These are phyloP conservation scores for Hymenochirus boettgeri DNA, from an alignment of 2,113 vertebrate species.

Conservation along the genomic window DNA sequence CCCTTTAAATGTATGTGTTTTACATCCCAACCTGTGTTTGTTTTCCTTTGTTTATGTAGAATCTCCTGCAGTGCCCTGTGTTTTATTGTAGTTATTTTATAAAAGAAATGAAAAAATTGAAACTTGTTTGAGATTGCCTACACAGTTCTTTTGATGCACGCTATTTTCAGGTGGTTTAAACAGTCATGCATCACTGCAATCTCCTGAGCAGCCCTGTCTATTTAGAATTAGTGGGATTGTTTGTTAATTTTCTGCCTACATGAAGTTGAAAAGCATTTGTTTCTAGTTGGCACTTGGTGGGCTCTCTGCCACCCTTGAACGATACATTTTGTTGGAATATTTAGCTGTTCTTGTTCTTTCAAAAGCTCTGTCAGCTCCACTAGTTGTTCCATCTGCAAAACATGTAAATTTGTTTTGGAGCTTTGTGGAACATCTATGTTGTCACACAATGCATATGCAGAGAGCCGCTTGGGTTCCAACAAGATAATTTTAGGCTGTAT, in stretches of 20 bases:
- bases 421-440: constrained; percentile 33
- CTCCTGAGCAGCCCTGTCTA: not conserved
- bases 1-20: no score
- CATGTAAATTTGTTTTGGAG: constrained; percentile 38
- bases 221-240: not conserved
- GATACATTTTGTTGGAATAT: constrained; percentile 32
- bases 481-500: constrained; percentile 39
- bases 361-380: constrained; percentile 35
- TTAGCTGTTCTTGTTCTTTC: constrained; percentile 40
- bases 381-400: constrained; percentile 38
- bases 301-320: constrained; percentile 27
- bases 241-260: not conserved
- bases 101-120: no score
- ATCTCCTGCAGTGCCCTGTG: no score
- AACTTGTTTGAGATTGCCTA: no score
- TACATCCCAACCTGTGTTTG: no score
- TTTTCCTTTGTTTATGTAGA: no score
- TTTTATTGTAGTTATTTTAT: no score
- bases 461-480: constrained; percentile 40
- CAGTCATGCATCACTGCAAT: not conserved
- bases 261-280: not conserved
- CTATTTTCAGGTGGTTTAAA: not conserved
- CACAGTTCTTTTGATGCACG: no score
- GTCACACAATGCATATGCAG: constrained; percentile 36
- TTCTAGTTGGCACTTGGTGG: constrained; percentile 28